These are phyloP conservation scores for Laticauda colubrina DNA, from an alignment of 2,113 vertebrate genomes.

Conservation along the genomic window DNA sequence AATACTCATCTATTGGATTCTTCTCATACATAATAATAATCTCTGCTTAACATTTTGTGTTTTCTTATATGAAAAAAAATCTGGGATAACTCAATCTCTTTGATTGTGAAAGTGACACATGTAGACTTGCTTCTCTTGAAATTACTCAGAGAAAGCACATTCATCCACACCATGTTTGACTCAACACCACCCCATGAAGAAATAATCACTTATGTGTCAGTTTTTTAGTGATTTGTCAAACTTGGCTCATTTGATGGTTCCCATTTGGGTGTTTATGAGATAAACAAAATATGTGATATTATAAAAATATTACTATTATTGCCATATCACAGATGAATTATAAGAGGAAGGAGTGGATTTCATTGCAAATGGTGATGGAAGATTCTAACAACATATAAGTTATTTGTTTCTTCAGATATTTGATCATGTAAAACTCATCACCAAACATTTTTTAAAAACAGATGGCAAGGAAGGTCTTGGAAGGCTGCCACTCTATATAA, in stretches of 20 bases:
- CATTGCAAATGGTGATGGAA: constrained; percentile 31
- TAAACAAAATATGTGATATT: constrained; percentile 23
- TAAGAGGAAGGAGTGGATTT: constrained; percentile 14
- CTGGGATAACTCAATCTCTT: background rate
- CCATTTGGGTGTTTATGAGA: constrained; percentile 43
- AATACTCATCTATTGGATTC: constrained; percentile 16
- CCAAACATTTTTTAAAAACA: background rate
- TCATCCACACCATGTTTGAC: background rate
- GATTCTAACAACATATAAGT: background rate
- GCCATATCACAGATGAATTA: background rate
- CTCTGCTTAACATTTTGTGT: background rate
- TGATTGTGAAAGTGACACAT: background rate
- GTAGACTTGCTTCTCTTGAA: constrained; percentile 10
- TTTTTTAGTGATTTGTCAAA: constrained; percentile 20
- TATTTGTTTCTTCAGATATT: constrained; percentile 31
- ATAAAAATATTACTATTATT: constrained; percentile 25
- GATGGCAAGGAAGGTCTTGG: background rate
- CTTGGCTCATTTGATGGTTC: constrained; percentile 31
- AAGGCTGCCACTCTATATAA: background rate
- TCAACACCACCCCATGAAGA: fast-evolving
- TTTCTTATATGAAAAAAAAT: background rate
- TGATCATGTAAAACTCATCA: background rate
- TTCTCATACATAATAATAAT: background rate
- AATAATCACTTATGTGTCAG: constrained; percentile 10
- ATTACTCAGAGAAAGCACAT: constrained; percentile 11